Base-by-base conservation (phyloP, 2,797 vertebrate species). In the Capromys pilorides region DNA sequence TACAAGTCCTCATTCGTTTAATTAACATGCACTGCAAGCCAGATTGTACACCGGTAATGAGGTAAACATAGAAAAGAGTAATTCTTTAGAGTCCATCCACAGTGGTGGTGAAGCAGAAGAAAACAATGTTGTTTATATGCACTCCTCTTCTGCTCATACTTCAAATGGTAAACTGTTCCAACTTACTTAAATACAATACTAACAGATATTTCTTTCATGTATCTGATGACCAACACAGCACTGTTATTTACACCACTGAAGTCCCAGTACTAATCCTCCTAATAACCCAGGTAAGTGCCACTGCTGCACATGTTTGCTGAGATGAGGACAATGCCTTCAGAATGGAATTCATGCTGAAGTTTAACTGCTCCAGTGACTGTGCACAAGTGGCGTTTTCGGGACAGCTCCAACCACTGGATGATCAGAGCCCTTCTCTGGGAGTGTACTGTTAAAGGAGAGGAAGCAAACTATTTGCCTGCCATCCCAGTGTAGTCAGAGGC, bases 121-220 rank as follows among this genome's bases (percentile, higher is more conserved):
- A 81, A 64, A 49, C 84, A 71, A 57, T 21, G 51, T 18, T 49
- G 28, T 49, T 66, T 13, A 49, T 62, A 28, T 18, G 14, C 39
- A 54, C 5, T 57, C 24, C 62, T n/a, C 71, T 75, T 71, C 36
- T 57, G n/a, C 45, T 82, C 80, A 83, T 75, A 24, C 39, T 85
- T 84, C 86, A 81, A 95, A 82, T 57, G 26, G 36, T 36, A 78
- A 82, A 64, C 41, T 64, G 85, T 57, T 95, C 80, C 49, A 36
- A 66, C 33, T 88, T 66, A 13, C 77, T 79, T 49, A 57, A 86
- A 89, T 85, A 89, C 3, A 24, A 11, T 11, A 81, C 13, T 45
- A 71, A 87, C 51, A 67, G 64, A 59, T 90, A 79, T 66, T 94
- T 93, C 78, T 49, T 86, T 8, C 5, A 71, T 13, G 1, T 93